Evolutionary conservation across 2,888 invertebrate species (phyloP).

Genomic region (Ernsta delagoae): DNA sequence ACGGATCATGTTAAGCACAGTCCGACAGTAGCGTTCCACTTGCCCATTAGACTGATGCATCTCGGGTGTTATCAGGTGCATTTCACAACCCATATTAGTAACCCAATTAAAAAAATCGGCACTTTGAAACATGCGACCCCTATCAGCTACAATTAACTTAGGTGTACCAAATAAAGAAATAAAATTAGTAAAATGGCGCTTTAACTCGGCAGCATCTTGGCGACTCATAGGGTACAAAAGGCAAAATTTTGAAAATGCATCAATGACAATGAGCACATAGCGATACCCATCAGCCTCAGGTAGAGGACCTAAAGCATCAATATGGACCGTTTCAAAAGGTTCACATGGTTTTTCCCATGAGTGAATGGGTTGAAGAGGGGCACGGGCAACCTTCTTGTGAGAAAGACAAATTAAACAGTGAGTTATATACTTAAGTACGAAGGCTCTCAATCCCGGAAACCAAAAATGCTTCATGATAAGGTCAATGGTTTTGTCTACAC

Average conservation of each 20-base stretch:
- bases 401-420: slow-evolving; percentile 8
- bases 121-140: slow-evolving; percentile 46
- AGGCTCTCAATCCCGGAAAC: not conserved
- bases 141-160: slow-evolving; percentile 43
- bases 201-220: not conserved
- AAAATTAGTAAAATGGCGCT: not conserved
- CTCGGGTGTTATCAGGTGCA: not conserved
- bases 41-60: not conserved
- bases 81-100: not conserved
- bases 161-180: slow-evolving; percentile 14
- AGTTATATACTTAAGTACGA: not conserved
- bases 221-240: not conserved
- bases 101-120: slow-evolving; percentile 37
- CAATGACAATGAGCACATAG: not conserved
- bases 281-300: not conserved
- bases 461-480: slow-evolving; percentile 12
- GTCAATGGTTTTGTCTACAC: not conserved
- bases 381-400: not conserved
- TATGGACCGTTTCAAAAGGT: not conserved
- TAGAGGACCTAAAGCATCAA: slow-evolving; percentile 3
- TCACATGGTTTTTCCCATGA: slow-evolving; percentile 3
- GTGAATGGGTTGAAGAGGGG: not conserved
- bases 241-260: slow-evolving; percentile 10
- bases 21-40: not conserved
- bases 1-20: not conserved